These are phyloP conservation scores for Hemithea aestivaria DNA, from an alignment of 2,888 invertebrate genomes.

Conservation along the genomic window DNA sequence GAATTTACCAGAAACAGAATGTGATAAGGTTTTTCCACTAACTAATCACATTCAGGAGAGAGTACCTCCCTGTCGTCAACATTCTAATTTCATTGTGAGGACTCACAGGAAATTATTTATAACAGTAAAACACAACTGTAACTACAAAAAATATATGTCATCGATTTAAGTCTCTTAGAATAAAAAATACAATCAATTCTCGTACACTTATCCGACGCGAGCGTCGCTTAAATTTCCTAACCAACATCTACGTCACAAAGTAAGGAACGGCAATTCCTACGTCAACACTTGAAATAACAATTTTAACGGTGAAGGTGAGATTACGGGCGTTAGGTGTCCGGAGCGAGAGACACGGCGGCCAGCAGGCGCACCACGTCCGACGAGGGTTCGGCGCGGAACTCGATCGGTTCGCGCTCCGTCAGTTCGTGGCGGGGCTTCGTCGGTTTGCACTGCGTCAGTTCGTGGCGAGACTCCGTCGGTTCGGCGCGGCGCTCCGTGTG, in stretches of 20 bases:
- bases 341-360: not conserved
- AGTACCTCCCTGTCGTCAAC: no score
- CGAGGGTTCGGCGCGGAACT: no score
- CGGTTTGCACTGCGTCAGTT: no score
- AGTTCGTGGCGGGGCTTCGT: no score
- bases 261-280: slow-evolving; percentile 7
- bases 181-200: slow-evolving; percentile 7
- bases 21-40: no score
- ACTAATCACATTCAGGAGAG: no score
- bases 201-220: slow-evolving; percentile 1
- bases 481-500: not conserved
- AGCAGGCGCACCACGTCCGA: not conserved
- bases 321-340: slow-evolving; percentile 2
- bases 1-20: no score
- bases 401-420: no score
- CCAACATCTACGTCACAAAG: not conserved
- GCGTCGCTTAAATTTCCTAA: not conserved
- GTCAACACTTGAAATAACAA: slow-evolving; percentile 6
- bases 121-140: slow-evolving; percentile 5
- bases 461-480: not conserved
- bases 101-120: no score
- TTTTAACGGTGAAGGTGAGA: slow-evolving; percentile 9
- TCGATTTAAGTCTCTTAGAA: slow-evolving; percentile 17
- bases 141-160: slow-evolving; percentile 16
- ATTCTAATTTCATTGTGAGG: no score